Conservation (phyloP, 2,888 invertebrate species). For the Carabus problematicus region DNA sequence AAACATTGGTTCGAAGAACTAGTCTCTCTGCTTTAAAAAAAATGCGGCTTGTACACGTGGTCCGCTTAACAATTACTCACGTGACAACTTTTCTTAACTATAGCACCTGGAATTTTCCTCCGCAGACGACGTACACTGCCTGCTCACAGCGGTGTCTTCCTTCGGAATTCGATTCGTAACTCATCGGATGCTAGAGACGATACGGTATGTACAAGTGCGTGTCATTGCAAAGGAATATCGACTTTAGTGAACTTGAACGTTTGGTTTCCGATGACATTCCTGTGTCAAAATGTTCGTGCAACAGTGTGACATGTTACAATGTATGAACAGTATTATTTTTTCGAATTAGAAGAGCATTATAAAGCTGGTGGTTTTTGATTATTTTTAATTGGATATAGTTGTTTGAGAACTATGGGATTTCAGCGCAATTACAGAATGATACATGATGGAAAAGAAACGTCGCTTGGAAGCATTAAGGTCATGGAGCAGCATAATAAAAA, state of each 20-base stretch:
- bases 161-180: slow-evolving; percentile 16
- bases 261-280: slow-evolving; percentile 22
- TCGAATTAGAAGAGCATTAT: no score
- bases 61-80: slow-evolving; percentile 37
- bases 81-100: slow-evolving; percentile 37
- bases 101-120: slow-evolving; percentile 36
- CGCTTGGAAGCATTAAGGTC: no score
- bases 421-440: no score
- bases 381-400: no score
- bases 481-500: no score
- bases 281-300: slow-evolving; percentile 4
- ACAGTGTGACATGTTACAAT: neutral
- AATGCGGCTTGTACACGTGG: slow-evolving; percentile 34
- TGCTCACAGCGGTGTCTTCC: neutral
- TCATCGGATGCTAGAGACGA: neutral
- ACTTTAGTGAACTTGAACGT: no score
- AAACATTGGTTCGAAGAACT: slow-evolving; percentile 9
- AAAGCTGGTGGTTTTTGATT: no score
- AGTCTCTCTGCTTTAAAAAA: slow-evolving; percentile 19
- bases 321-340: neutral
- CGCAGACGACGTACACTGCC: neutral
- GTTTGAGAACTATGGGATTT: no score
- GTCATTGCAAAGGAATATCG: no score
- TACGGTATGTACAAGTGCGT: no score
- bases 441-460: no score